phyloP scores from a whole-genome alignment of 2,113 vertebrate genomes.

The Halichoeres trimaculatus region DNA sequence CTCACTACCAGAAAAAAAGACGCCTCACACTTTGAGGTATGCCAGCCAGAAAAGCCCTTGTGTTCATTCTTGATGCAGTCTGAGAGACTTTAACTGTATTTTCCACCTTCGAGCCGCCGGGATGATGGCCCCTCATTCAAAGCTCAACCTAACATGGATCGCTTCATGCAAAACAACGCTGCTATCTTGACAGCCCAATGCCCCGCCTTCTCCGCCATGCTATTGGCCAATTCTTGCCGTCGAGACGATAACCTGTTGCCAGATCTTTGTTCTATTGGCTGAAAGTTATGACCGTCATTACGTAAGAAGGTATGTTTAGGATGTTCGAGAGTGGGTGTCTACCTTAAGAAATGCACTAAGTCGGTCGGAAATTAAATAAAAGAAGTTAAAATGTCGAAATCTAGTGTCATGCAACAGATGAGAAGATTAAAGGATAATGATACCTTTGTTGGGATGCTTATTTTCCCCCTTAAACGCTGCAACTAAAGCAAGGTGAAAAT shows the following conservation, averaged over 20 bases:
- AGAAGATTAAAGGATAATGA: no score
- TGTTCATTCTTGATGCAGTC: constrained; percentile 46
- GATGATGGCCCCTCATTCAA: constrained; percentile 82
- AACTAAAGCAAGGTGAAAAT: no score
- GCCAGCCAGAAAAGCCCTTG: constrained; percentile 29
- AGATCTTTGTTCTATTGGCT: constrained; percentile 56
- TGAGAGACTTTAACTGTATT: constrained; percentile 70
- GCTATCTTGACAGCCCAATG: background rate
- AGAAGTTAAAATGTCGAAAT: no score
- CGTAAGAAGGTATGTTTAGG: constrained; percentile 43
- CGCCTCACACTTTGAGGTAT: constrained; percentile 24
- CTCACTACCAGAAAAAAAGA: constrained; percentile 16
- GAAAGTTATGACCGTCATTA: constrained; percentile 31
- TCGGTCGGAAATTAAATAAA: no score
- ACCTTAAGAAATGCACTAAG: constrained; percentile 4
- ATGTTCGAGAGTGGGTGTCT: constrained; percentile 43
- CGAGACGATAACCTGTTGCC: constrained; percentile 39
- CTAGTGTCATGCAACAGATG: no score
- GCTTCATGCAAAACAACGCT: constrained; percentile 51
- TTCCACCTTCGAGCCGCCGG: constrained; percentile 75
- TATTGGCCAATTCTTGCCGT: constrained; percentile 61
- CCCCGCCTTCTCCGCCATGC: constrained; percentile 48
- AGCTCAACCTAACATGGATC: constrained; percentile 80
- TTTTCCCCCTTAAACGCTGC: no score
- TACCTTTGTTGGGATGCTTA: no score